Evolutionary conservation across 2,113 vertebrate genomes (phyloP).

Genomic region (Syrrhaptes paradoxus): DNA sequence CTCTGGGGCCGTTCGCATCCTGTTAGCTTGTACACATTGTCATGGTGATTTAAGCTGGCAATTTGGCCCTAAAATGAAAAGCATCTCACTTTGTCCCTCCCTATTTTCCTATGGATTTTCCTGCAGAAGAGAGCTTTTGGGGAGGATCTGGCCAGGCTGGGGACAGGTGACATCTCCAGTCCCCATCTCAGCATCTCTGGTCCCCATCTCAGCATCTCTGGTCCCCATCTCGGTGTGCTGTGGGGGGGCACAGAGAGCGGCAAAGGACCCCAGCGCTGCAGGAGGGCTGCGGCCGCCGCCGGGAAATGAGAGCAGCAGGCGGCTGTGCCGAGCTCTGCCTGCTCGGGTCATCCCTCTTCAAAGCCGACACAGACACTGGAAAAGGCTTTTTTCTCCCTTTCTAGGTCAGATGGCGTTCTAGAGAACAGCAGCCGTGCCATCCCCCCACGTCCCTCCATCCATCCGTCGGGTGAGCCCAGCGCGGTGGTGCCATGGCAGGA

Average conservation of each 20-base stretch:
- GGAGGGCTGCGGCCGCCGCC: background rate
- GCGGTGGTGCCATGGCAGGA: background rate
- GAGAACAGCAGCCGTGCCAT: accelerated
- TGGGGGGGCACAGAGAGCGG: too few relatives aligned
- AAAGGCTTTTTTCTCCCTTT: background rate
- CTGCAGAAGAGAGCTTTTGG: background rate
- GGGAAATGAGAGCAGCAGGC: background rate
- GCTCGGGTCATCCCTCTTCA: background rate
- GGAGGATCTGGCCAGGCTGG: background rate
- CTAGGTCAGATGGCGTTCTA: background rate
- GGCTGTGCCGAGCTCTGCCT: background rate
- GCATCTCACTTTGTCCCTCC: conserved; percentile 17
- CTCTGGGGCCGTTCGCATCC: conserved; percentile 14
- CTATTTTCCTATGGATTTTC: conserved; percentile 14
- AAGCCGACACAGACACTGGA: accelerated
- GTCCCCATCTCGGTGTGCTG: too few relatives aligned
- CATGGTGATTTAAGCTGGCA: conserved; percentile 46
- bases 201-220: too few relatives aligned
- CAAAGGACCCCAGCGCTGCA: background rate
- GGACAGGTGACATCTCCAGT: background rate
- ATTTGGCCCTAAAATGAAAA: conserved; percentile 58
- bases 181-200: background rate
- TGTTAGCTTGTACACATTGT: conserved; percentile 44
- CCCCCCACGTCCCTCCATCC: accelerated
- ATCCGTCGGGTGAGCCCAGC: accelerated